phyloP scores from a whole-genome alignment of 2,888 invertebrate species.

The Leptopilina myrica region DNA sequence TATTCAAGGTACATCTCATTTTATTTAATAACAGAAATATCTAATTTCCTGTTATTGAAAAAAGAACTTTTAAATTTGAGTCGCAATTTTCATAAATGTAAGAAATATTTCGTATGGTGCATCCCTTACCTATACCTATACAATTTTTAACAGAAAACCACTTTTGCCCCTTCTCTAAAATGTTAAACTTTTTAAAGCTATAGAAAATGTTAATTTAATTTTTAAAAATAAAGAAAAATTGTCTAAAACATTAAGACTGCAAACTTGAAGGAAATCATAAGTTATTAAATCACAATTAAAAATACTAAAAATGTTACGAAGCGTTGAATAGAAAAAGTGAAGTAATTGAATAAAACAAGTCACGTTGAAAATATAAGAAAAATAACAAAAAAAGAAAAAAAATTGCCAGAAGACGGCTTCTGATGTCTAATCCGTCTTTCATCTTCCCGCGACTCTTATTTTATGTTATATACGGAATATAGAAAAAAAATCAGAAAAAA shows the following conservation, averaged over 20 bases:
- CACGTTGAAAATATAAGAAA: background rate
- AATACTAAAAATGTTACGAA: too few relatives aligned
- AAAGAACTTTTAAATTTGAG: background rate
- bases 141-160: too few relatives aligned
- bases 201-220: too few relatives aligned
- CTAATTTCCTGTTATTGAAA: background rate
- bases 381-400: background rate
- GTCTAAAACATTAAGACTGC: too few relatives aligned
- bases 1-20: background rate
- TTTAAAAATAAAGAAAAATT: too few relatives aligned
- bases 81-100: too few relatives aligned
- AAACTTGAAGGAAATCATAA: too few relatives aligned
- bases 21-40: background rate
- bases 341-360: background rate
- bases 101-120: too few relatives aligned
- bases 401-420: slow-evolving; percentile 18
- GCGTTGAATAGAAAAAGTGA: background rate
- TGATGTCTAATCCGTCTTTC: slow-evolving; percentile 19
- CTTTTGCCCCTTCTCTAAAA: too few relatives aligned
- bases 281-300: too few relatives aligned
- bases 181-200: too few relatives aligned
- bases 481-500: background rate
- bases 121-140: too few relatives aligned
- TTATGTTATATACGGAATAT: background rate
- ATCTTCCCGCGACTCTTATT: slow-evolving; percentile 25